Percentiles rank a stretch among this genome's conserved stretches.
Evolutionary conservation across 1,140 invertebrate genomes (phyloP).

Genomic region (Philopotamus ludificatus): DNA sequence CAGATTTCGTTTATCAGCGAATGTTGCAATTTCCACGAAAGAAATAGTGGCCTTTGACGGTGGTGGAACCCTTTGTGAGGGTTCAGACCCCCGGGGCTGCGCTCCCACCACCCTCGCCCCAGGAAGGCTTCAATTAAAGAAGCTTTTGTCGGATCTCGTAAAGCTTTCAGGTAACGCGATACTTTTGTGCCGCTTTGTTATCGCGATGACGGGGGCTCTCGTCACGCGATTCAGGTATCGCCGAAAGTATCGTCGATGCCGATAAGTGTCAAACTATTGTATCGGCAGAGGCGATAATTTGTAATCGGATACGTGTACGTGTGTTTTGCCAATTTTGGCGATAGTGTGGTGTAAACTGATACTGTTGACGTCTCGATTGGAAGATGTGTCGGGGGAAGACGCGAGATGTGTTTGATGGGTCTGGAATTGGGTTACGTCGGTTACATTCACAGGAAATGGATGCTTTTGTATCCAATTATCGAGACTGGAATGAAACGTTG

Average conservation of each 20-base stretch:
- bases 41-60: not conserved
- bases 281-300: no score
- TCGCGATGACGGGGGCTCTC: not conserved
- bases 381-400: no score
- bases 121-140: conserved; percentile 15
- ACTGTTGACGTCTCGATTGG: no score
- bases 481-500: no score
- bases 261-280: not conserved
- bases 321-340: no score
- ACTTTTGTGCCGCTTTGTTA: not conserved
- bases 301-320: not conserved
- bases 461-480: no score
- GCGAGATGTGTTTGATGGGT: no score
- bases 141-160: conserved; percentile 13
- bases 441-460: no score
- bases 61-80: not conserved
- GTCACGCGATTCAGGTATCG: not conserved
- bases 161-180: conserved; percentile 16
- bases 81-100: not conserved
- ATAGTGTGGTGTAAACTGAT: not conserved
- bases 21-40: conserved; percentile 16
- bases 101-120: not conserved
- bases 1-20: conserved; percentile 9
- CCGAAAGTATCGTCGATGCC: no score
- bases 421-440: no score